These are phyloP conservation scores for Notechis scutatus DNA, from an alignment of 2,113 vertebrate species.

Conservation along the genomic window DNA sequence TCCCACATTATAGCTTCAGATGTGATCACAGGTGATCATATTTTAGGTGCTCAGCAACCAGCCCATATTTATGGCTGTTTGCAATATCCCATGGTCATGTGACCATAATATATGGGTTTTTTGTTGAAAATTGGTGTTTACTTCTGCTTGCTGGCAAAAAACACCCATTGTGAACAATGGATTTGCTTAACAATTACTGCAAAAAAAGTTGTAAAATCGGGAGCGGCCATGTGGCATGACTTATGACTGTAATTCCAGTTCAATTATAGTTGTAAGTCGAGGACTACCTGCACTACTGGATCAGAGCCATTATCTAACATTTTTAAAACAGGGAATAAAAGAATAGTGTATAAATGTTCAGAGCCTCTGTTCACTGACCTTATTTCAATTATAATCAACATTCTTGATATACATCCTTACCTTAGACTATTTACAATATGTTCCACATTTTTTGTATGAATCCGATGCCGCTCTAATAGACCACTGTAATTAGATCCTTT, in stretches of 20 bases:
- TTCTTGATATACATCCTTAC: conserved; percentile 70
- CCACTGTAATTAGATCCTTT: conserved; percentile 96
- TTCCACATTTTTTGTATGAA: conserved; percentile 89
- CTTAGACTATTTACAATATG: conserved; percentile 85
- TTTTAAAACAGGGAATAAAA: not conserved
- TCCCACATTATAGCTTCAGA: no score
- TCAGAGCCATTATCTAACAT: not conserved
- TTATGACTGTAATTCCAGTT: not conserved
- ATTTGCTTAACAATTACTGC: not conserved
- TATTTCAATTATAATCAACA: not conserved
- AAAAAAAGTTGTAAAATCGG: not conserved
- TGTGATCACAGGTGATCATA: not conserved
- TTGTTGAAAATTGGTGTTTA: not conserved
- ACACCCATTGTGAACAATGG: not conserved
- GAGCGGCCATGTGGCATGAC: not conserved
- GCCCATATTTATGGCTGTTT: not conserved
- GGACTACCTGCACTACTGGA: not conserved
- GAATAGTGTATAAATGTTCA: not conserved
- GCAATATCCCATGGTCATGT: not conserved
- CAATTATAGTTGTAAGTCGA: not conserved
- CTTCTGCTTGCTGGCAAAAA: not conserved
- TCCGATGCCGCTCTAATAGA: conserved; percentile 89
- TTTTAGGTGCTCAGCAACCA: not conserved
- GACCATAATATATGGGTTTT: not conserved
- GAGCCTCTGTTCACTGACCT: not conserved